Evolutionary conservation across 2,888 invertebrate genomes (phyloP), one percentile per base, ranked within the genome.

Genomic region (Galerucella pusilla): DNA sequence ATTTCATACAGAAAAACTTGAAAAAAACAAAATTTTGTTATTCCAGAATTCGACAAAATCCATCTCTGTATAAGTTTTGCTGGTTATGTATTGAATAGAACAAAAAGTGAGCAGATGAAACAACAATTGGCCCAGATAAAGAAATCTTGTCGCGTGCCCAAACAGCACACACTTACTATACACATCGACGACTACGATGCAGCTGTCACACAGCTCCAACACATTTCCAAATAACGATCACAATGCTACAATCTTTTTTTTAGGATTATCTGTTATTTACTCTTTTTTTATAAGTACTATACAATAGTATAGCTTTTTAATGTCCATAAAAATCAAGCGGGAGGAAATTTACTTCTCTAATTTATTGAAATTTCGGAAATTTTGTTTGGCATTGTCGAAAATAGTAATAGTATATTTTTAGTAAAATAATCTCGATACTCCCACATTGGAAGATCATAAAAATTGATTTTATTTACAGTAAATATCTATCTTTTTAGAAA

Each of bases 81-180:
- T 42, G 35, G 63, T 69, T 57, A 28, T 69, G 25, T 49, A 68
- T 68, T 74, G 77, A 77, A 79, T 75, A 75, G 73, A 77, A 79
- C 78, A 76, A 78, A 77, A 77, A 77, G 75, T 68, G 76, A 80
- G 82, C 86, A 86, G 87, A 87, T 87, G 86, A 87, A 86, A 86
- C 85, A 86, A 86, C 86, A 86, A 87, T 86, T 84, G 86, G 82
- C 83, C 83, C 82, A 86, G 86, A 86, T 87, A 87, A 87, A 87
- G 86, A 85, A 85, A 85, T 85, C 84, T 85, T 83, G 86, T 85
- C 86, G 86, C 86, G 86, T 87, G 87, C 85, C 85, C 83, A 76
- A 78, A 71, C 71, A 75, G 68, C 71, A 61, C 79, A 84, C 83
- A 84, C 52, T 42, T 45, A 63, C 42, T 52, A 69, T 67, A 60